Base-by-base conservation (phyloP, 2,113 vertebrate species). In the Thalassoma bifasciatum region DNA sequence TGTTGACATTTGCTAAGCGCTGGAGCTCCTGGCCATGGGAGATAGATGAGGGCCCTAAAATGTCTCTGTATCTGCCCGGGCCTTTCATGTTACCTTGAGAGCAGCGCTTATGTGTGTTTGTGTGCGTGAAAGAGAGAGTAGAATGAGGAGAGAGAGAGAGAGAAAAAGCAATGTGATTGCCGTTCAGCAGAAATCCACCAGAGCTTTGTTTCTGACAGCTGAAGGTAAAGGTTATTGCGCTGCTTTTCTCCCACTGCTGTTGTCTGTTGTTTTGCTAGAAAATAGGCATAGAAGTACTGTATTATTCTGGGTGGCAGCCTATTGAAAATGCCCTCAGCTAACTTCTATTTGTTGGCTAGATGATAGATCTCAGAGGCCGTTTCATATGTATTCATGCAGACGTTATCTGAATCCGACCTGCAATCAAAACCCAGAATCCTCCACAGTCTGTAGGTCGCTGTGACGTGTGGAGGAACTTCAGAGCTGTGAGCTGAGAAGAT, bases 1-100 rank as follows among this genome's bases (percentile, higher is more conserved):
- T 94, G 92, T 94, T 94, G 94, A 94, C 94, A 94, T 94, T 94
- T 93, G 92, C 92, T 92, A 93, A 94, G 93, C 90, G 89, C 88
- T 88, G 66, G 82, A 90, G 89, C 92, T 93, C 81, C 93, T 94
- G 93, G 91, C 89, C 88, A 93, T 86, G 86, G 84, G 92, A 94
- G 93, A 94, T 92, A 92, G 93, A 92, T 93, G 90, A 91, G 89
- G 84, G 84, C 84, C 91, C 86, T 85, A 90, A 88, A 94, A 94
- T 91, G 90, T 90, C 88, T 92, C 87, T 88, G 87, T 87, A 90
- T 91, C 91, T 89, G 82, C 87, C 85, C 75, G 89, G 84, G 86
- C 82, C 90, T 93, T 92, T 91, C 92, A 90, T 93, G 88, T 94
- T 94, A 91, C 87, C 88, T 90, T 87, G 78, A 91, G 89, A 91